Percentiles rank a stretch among this genome's conserved stretches.
Evolutionary conservation across 1,140 invertebrate genomes (phyloP).

Genomic region (Stegodyphus mimosarum): DNA sequence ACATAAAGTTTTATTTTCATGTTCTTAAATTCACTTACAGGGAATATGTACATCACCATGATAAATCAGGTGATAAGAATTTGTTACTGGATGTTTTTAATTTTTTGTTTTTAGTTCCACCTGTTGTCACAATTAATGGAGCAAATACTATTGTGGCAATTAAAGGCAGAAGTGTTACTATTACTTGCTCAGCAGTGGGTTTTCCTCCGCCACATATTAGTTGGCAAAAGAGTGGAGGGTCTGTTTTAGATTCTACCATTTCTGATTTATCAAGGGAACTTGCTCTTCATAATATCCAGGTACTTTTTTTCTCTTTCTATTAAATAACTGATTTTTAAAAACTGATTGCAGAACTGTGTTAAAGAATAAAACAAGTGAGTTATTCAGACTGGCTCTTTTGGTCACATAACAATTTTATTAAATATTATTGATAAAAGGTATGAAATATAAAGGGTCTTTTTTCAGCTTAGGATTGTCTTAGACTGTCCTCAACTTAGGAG

Average conservation of each 20-base stretch:
- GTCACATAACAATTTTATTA: too few species aligned
- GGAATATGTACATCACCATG: too few species aligned
- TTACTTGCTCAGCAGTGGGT: conserved; percentile 67
- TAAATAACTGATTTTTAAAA: too few species aligned
- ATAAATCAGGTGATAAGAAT: neutral
- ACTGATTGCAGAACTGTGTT: too few species aligned
- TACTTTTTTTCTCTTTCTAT: neutral
- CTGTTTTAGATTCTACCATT: conserved; percentile 23
- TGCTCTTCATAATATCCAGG: conserved; percentile 33
- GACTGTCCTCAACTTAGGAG: too few species aligned
- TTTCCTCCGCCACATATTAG: conserved; percentile 67
- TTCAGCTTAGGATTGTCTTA: too few species aligned
- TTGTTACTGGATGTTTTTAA: neutral
- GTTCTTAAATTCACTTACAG: too few species aligned
- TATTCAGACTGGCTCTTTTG: too few species aligned
- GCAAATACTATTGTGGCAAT: conserved; percentile 3
- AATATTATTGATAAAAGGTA: too few species aligned
- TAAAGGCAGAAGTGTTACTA: conserved; percentile 67
- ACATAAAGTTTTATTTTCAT: too few species aligned
- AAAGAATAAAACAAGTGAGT: too few species aligned
- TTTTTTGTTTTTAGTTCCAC: conserved; percentile 47
- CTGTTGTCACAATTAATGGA: conserved; percentile 28
- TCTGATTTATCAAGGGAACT: conserved; percentile 10
- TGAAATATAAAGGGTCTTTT: too few species aligned
- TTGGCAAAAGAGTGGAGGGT: conserved; percentile 65